phyloP scores from a whole-genome alignment of 2,113 vertebrate species.

The Brachyhypopomus occidentalis region DNA sequence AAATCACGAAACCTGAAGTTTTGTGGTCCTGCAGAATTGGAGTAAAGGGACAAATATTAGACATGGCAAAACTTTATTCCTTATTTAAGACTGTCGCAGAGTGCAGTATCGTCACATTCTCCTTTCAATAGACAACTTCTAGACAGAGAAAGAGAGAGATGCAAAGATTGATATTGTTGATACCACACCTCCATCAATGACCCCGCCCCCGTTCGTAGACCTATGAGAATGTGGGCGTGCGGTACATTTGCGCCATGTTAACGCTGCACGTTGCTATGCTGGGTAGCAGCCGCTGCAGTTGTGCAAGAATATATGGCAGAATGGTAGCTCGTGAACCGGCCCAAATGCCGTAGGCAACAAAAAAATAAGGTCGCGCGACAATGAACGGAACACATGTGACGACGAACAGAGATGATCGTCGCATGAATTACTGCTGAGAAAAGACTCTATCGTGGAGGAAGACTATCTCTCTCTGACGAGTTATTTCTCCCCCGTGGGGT shows the following conservation, averaged over 20 bases:
- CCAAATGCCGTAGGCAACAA: not conserved
- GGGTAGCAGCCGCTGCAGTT: conserved; percentile 31
- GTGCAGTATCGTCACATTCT: not conserved
- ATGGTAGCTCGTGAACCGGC: not conserved
- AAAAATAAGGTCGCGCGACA: not conserved
- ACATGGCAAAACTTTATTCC: not conserved
- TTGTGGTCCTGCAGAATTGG: not conserved
- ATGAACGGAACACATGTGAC: not conserved
- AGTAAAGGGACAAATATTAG: not conserved
- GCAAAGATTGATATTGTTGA: not conserved
- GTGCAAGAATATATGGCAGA: not conserved
- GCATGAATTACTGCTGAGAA: not conserved
- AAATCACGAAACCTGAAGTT: no score
- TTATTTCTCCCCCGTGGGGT: no score
- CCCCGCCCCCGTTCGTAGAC: conserved; percentile 11
- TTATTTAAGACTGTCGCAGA: not conserved
- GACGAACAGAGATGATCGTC: not conserved
- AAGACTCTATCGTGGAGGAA: not conserved
- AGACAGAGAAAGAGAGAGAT: not conserved
- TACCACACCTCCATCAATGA: not conserved
- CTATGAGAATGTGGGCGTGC: conserved; percentile 50
- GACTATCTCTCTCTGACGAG: not conserved
- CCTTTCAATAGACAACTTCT: not conserved
- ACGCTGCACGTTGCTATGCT: conserved; percentile 47
- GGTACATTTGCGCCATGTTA: conserved; percentile 56